Conservation (phyloP, 2,888 invertebrate genomes). For the Coenonympha arcania region DNA sequence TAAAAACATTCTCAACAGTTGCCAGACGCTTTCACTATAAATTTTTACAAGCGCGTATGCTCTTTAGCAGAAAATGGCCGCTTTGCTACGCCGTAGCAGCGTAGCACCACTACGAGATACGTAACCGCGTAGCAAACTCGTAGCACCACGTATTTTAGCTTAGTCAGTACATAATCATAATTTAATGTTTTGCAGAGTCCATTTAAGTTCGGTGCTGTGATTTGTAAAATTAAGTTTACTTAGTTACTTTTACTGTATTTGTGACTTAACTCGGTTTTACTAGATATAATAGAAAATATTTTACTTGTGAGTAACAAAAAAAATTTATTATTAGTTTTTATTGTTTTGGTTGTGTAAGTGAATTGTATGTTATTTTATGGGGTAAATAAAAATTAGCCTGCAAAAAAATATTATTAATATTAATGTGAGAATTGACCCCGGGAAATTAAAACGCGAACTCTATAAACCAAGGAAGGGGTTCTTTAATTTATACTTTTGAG, state of each 20-base stretch:
- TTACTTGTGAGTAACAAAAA: no score
- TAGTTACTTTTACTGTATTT: background rate
- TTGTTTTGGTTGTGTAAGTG: no score
- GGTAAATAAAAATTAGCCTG: no score
- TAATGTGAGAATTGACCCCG: no score
- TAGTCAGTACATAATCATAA: background rate
- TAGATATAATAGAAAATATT: no score
- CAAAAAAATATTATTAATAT: no score
- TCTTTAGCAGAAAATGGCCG: conserved; percentile 28
- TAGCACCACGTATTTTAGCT: conserved; percentile 25
- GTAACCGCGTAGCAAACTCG: conserved; percentile 29
- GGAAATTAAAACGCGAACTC: no score
- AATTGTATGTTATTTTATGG: no score
- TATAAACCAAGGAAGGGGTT: no score
- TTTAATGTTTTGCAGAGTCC: background rate
- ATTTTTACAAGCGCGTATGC: conserved; percentile 31
- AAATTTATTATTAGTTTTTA: no score
- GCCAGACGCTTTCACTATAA: conserved; percentile 31
- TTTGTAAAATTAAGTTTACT: background rate
- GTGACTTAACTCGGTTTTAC: background rate
- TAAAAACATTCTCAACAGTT: conserved; percentile 14
- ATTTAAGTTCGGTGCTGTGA: background rate
- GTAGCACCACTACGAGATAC: conserved; percentile 28
- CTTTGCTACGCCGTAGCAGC: conserved; percentile 25
- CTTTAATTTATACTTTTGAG: no score